Conservation (phyloP, 2,797 vertebrate genomes). For the Nannoperca australis region DNA sequence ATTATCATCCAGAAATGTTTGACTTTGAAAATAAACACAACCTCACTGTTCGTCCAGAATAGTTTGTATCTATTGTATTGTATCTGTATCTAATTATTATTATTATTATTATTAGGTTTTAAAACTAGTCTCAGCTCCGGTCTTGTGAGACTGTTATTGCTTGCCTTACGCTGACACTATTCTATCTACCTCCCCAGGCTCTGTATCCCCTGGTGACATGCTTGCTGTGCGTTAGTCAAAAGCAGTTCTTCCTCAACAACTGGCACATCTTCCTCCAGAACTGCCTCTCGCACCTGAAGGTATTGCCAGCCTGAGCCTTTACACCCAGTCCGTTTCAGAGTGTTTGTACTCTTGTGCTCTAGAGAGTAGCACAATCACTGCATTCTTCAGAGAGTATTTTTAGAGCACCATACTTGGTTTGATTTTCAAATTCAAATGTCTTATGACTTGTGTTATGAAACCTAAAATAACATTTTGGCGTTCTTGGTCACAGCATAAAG, state of each 20-base stretch:
- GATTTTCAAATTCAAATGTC: slow-evolving; percentile 52
- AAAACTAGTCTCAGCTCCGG: background rate
- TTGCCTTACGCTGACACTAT: slow-evolving; percentile 15
- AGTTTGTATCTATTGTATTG: no score
- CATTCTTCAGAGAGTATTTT: slow-evolving; percentile 43
- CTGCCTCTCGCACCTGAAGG: slow-evolving; percentile 99
- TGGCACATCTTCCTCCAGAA: slow-evolving; percentile 99
- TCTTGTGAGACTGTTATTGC: background rate
- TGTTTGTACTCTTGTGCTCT: slow-evolving; percentile 5
- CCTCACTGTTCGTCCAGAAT: background rate
- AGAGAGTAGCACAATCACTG: slow-evolving; percentile 30
- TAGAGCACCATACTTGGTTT: slow-evolving; percentile 14
- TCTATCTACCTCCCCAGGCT: slow-evolving; percentile 85
- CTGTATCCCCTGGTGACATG: slow-evolving; percentile 98
- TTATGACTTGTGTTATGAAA: slow-evolving; percentile 59
- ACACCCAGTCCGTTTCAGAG: background rate
- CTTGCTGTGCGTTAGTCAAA: slow-evolving; percentile 99
- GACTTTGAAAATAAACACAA: slow-evolving; percentile 10
- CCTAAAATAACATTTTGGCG: slow-evolving; percentile 24
- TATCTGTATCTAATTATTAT: background rate
- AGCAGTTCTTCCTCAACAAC: slow-evolving; percentile 99
- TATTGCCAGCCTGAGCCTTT: slow-evolving; percentile 74
- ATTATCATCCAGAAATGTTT: slow-evolving; percentile 1
- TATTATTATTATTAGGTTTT: no score
- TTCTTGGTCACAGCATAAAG: slow-evolving; percentile 22